A percentile compares a stretch with the other conserved stretches of the same genome.
Evolutionary conservation across 2,888 invertebrate genomes (phyloP).

Genomic region (Callyntrura sp.): DNA sequence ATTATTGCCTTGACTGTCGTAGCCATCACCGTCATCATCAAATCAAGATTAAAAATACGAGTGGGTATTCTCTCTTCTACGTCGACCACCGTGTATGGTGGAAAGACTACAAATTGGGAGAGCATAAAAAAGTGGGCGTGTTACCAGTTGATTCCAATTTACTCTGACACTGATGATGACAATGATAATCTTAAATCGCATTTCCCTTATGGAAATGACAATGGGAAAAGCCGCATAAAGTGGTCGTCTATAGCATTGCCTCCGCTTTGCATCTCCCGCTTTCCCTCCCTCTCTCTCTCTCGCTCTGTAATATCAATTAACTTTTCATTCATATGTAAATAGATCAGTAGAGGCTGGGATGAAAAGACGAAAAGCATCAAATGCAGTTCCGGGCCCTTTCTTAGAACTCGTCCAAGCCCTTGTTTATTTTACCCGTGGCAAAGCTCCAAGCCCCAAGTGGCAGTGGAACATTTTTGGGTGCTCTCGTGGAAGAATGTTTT

Average conservation of each 20-base stretch:
- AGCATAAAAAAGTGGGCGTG: neutral
- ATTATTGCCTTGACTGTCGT: neutral
- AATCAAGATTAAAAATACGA: constrained; percentile 15
- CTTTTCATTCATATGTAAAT: constrained; percentile 53
- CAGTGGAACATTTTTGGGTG: neutral
- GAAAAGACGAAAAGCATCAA: neutral
- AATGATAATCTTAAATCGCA: constrained; percentile 61
- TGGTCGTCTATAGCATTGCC: neutral
- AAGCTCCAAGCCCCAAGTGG: neutral
- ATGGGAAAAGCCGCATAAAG: constrained; percentile 52
- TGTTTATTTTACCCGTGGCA: no score
- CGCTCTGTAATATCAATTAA: constrained; percentile 58
- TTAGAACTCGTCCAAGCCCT: no score
- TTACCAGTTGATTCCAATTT: constrained; percentile 77
- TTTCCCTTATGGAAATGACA: constrained; percentile 63
- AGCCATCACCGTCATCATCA: neutral
- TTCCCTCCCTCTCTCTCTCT: constrained; percentile 15
- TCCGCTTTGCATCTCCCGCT: no score
- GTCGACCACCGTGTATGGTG: neutral
- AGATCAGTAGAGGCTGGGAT: neutral
- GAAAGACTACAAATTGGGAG: neutral
- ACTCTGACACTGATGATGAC: constrained; percentile 67
- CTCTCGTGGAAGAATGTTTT: neutral
- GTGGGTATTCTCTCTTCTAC: neutral
- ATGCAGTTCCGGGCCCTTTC: no score